phyloP scores from a whole-genome alignment of 2,113 vertebrate species.

The Pterocles gutturalis region DNA sequence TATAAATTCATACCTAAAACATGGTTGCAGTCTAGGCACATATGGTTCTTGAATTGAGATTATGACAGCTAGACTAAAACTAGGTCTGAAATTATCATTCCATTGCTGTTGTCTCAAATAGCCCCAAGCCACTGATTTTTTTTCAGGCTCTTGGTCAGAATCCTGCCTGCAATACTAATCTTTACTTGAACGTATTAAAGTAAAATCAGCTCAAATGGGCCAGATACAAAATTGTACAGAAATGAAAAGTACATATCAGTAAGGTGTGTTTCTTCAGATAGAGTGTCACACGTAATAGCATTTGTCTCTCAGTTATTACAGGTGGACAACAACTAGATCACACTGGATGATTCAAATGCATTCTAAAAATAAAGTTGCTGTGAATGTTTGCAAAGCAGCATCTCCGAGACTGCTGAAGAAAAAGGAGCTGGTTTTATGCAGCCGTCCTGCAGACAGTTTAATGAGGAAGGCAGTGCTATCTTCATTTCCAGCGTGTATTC shows the following conservation, averaged over 20 bases:
- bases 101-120: neutral
- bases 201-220: neutral
- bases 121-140: neutral
- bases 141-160: neutral
- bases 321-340: neutral
- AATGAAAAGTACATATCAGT: neutral
- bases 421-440: neutral
- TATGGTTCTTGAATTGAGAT: neutral
- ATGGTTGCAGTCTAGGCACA: accelerated
- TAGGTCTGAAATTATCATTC: neutral
- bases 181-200: neutral
- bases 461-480: neutral
- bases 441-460: neutral
- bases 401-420: neutral
- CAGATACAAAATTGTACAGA: neutral
- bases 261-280: neutral
- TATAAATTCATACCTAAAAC: neutral
- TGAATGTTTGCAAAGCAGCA: neutral
- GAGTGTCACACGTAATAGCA: neutral
- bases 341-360: neutral
- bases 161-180: neutral
- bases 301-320: neutral
- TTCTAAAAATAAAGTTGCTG: neutral
- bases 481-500: neutral
- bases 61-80: neutral